Percentiles rank a stretch among this genome's conserved stretches.
Evolutionary conservation across 1,140 invertebrate genomes (phyloP).

Genomic region (Aphelinus atriplicis): DNA sequence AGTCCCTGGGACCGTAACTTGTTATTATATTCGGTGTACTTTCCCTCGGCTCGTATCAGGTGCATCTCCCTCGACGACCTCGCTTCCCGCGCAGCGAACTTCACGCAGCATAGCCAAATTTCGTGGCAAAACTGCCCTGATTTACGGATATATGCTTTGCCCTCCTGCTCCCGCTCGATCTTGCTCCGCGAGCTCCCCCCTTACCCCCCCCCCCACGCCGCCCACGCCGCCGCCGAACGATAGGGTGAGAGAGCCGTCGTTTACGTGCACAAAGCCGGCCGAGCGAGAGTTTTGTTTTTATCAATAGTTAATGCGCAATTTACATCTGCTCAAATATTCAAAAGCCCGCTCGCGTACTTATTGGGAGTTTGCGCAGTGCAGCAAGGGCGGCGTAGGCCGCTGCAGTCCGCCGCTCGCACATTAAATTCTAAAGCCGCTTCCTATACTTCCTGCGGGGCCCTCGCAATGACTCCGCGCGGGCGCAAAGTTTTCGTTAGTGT

Average conservation of each 20-base stretch:
- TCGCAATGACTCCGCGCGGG: conserved; percentile 27
- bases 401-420: conserved; percentile 40
- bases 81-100: background rate
- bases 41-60: too few species aligned
- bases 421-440: conserved; percentile 55
- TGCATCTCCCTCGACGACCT: background rate
- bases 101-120: background rate
- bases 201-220: too few species aligned
- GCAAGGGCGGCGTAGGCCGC: background rate
- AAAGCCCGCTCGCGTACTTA: conserved; percentile 49
- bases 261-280: conserved; percentile 23
- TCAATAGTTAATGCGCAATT: conserved; percentile 58
- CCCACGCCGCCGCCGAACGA: background rate
- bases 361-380: conserved; percentile 28
- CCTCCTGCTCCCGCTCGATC: too few species aligned
- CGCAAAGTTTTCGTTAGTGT: conserved; percentile 14
- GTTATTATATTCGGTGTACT: too few species aligned
- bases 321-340: conserved; percentile 57
- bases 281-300: conserved; percentile 53
- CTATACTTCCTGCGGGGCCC: conserved; percentile 41
- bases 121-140: conserved; percentile 14
- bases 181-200: too few species aligned
- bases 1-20: too few species aligned
- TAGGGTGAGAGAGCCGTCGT: background rate
- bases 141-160: conserved; percentile 3